Evolutionary conservation across 2,888 invertebrate species (phyloP).

Genomic region (Idaea aversata): DNA sequence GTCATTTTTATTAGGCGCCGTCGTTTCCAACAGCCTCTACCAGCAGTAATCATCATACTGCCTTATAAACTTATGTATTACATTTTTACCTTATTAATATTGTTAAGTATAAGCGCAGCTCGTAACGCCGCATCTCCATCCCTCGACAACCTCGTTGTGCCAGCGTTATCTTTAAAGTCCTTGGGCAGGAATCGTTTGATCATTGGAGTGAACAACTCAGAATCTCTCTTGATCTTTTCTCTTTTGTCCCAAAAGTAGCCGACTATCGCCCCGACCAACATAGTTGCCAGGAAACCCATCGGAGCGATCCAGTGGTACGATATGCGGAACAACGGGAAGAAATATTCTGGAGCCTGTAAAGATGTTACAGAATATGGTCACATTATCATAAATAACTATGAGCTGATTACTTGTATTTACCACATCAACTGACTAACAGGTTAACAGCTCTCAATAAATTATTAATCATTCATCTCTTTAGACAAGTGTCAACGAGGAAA

Average conservation of each 20-base stretch:
- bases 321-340: slow-evolving; percentile 87
- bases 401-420: too few relatives aligned
- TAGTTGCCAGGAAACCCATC: slow-evolving; percentile 83
- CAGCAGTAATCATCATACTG: not conserved
- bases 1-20: not conserved
- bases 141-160: slow-evolving; percentile 38
- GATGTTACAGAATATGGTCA: not conserved
- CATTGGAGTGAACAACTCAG: slow-evolving; percentile 63
- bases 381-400: not conserved
- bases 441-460: not conserved
- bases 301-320: slow-evolving; percentile 92
- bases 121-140: slow-evolving; percentile 31
- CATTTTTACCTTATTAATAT: slow-evolving; percentile 40
- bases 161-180: slow-evolving; percentile 48
- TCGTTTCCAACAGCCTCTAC: not conserved
- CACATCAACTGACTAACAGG: too few relatives aligned
- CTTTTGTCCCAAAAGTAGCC: slow-evolving; percentile 58
- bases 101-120: slow-evolving; percentile 56
- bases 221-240: slow-evolving; percentile 50
- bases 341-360: slow-evolving; percentile 61
- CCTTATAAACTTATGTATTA: too few relatives aligned
- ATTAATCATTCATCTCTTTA: too few relatives aligned
- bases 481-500: not conserved
- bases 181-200: slow-evolving; percentile 58
- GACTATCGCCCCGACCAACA: slow-evolving; percentile 85